phyloP scores from a whole-genome alignment of 2,888 invertebrate genomes.

The Eupithecia centaureata region DNA sequence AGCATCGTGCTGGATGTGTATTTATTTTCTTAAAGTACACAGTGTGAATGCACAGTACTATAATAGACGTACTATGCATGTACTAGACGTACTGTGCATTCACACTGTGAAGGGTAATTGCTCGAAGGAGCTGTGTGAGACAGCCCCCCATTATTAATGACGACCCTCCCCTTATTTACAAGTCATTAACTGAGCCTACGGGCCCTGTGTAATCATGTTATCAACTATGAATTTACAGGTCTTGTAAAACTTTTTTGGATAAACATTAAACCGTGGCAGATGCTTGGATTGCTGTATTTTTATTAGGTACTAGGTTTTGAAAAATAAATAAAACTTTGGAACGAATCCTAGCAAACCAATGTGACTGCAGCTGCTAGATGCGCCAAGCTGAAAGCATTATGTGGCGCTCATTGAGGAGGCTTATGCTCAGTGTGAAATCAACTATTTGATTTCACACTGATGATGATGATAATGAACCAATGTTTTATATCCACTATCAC shows the following conservation, averaged over 20 bases:
- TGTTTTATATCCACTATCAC: too few species aligned
- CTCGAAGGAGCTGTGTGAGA: slow-evolving; percentile 73
- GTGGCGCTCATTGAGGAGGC: too few species aligned
- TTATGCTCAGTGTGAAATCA: too few species aligned
- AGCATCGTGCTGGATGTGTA: too few species aligned
- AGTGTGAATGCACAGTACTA: too few species aligned
- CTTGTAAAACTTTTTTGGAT: neutral
- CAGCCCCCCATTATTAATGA: slow-evolving; percentile 67
- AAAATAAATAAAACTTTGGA: too few species aligned
- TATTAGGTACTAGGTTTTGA: neutral
- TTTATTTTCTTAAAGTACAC: too few species aligned
- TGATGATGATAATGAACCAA: too few species aligned
- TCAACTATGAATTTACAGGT: slow-evolving; percentile 34
- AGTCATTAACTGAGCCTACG: slow-evolving; percentile 64
- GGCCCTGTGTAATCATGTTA: slow-evolving; percentile 57
- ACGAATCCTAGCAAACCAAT: too few species aligned
- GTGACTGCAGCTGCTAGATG: too few species aligned
- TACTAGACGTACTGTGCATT: slow-evolving; percentile 30
- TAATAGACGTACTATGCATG: neutral
- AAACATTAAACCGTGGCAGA: neutral
- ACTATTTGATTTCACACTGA: too few species aligned
- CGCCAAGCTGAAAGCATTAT: too few species aligned
- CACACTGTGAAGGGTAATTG: slow-evolving; percentile 61
- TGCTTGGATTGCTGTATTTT: neutral
- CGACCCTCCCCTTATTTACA: slow-evolving; percentile 63